Evolutionary conservation across 2,888 invertebrate species (phyloP).

Genomic region (Rhingia rostrata): DNA sequence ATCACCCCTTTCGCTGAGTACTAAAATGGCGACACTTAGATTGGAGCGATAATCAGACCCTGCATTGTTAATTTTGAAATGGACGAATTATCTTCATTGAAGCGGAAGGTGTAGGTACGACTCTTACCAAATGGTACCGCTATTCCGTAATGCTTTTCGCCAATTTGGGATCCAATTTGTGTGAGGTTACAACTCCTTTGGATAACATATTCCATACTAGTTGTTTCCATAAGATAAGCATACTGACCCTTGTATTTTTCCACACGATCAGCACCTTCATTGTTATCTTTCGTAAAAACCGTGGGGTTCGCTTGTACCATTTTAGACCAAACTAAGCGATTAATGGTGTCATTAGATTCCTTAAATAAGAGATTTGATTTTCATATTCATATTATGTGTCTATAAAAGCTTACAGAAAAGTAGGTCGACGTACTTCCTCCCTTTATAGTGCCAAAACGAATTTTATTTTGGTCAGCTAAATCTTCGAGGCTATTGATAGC

Average conservation of each 20-base stretch:
- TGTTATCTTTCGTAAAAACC: conserved; percentile 90
- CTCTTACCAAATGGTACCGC: conserved; percentile 93
- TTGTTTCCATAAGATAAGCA: conserved; percentile 98
- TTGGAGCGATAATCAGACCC: conserved; percentile 90
- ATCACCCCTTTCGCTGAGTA: conserved; percentile 94
- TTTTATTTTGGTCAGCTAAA: conserved; percentile 94
- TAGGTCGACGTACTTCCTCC: conserved; percentile 96
- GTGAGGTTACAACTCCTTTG: conserved; percentile 91
- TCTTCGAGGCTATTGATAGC: conserved; percentile 95
- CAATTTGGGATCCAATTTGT: conserved; percentile 91
- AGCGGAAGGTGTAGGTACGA: too few species aligned
- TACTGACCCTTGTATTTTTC: conserved; percentile 89
- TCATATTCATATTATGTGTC: not conserved
- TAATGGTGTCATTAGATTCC: conserved; percentile 92
- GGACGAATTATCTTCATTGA: not conserved
- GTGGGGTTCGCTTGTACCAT: conserved; percentile 93
- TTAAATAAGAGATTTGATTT: conserved; percentile 80
- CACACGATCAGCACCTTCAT: conserved; percentile 93
- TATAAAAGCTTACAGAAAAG: conserved; percentile 87
- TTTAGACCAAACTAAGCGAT: conserved; percentile 94
- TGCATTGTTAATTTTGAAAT: conserved; percentile 79
- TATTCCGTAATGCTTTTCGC: conserved; percentile 96
- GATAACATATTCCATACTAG: conserved; percentile 94
- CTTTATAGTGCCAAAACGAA: conserved; percentile 95
- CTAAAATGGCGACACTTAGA: conserved; percentile 93